Evolutionary conservation across 2,113 vertebrate species (phyloP).

Genomic region (Cryptomyrus ogoouensis): DNA sequence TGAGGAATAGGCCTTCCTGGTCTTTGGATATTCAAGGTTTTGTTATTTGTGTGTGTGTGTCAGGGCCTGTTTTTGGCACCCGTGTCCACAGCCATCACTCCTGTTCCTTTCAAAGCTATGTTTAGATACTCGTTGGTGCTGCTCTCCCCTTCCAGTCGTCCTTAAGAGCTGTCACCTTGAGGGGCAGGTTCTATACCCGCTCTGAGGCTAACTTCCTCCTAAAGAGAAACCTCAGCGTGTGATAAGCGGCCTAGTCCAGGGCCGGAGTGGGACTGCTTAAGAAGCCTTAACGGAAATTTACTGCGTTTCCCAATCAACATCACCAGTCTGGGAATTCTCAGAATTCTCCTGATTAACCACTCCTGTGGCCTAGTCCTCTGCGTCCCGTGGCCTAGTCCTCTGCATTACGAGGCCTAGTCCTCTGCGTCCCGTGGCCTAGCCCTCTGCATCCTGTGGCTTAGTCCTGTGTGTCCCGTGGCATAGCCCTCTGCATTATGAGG

Average conservation of each 20-base stretch:
- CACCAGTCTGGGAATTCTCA: neutral
- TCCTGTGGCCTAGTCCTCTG: neutral
- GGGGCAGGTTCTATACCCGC: neutral
- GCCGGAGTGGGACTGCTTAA: neutral
- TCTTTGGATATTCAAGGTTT: neutral
- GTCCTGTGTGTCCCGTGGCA: no score
- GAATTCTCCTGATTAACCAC: neutral
- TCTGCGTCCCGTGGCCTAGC: no score
- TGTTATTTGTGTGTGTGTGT: neutral
- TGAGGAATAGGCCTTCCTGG: neutral
- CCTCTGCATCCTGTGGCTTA: no score
- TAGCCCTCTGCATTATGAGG: no score
- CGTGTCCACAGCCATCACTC: neutral
- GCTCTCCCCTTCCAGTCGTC: neutral
- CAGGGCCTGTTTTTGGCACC: neutral
- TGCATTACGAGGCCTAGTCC: no score
- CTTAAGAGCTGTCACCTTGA: neutral
- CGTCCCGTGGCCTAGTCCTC: no score
- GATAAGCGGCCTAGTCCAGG: neutral
- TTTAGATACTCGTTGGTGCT: neutral
- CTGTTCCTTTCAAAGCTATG: neutral
- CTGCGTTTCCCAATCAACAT: neutral
- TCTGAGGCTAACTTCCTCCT: neutral
- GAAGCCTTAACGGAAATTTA: neutral
- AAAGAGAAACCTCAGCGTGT: neutral